These are phyloP conservation scores for Volucella bombylans DNA, from an alignment of 2,888 invertebrate species.

Conservation along the genomic window DNA sequence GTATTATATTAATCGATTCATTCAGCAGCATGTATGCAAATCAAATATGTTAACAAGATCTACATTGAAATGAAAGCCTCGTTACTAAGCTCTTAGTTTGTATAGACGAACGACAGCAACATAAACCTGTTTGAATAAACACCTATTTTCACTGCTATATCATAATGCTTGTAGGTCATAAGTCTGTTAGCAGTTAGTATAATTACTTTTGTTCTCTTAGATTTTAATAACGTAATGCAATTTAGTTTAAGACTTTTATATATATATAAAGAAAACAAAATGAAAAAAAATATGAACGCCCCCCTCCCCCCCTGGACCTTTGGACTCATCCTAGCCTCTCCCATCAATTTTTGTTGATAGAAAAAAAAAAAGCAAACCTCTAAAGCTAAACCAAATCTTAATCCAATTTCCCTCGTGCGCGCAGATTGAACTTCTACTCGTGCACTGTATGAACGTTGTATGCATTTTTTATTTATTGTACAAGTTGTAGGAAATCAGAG, in stretches of 20 bases:
- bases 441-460: constrained; percentile 38
- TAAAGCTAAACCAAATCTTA: constrained; percentile 4
- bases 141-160: constrained; percentile 68
- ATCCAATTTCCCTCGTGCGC: neutral
- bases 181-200: constrained; percentile 65
- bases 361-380: constrained; percentile 1
- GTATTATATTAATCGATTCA: constrained; percentile 47
- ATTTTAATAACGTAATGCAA: constrained; percentile 68
- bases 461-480: constrained; percentile 67
- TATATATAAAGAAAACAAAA: constrained; percentile 13
- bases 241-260: constrained; percentile 61
- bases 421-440: neutral
- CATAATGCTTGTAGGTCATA: constrained; percentile 63
- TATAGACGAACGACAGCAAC: constrained; percentile 17
- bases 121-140: constrained; percentile 35
- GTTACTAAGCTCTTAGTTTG: constrained; percentile 55
- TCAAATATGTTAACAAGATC: constrained; percentile 7
- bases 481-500: constrained; percentile 59
- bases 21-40: constrained; percentile 34
- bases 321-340: neutral
- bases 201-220: constrained; percentile 59
- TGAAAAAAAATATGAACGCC: neutral
- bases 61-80: constrained; percentile 46
- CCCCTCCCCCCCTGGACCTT: too few relatives aligned
- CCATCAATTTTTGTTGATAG: constrained; percentile 42